Conservation (phyloP, 2,888 invertebrate species). For the Drosophila atripex region DNA sequence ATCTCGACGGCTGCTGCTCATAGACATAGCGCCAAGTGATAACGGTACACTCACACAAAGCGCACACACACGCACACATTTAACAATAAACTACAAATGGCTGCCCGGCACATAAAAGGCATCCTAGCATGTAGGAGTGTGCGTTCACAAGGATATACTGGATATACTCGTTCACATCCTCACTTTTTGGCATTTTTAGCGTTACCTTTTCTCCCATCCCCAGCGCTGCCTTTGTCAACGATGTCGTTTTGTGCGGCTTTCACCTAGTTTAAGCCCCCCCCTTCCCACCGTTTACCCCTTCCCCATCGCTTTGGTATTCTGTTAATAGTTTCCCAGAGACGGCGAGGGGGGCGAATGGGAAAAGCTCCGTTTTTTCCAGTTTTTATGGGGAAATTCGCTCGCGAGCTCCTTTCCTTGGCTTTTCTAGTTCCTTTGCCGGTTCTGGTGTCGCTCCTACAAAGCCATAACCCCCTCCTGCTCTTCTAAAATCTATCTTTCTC, state of each 20-base stretch:
- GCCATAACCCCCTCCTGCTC: neutral
- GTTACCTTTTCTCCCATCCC: slow-evolving; percentile 41
- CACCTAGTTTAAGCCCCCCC: slow-evolving; percentile 56
- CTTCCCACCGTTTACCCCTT: neutral
- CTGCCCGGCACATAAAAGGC: slow-evolving; percentile 60
- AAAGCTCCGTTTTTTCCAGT: slow-evolving; percentile 16
- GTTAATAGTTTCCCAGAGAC: slow-evolving; percentile 33
- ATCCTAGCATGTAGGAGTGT: slow-evolving; percentile 22
- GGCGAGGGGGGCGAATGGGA: neutral
- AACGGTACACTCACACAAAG: slow-evolving; percentile 39
- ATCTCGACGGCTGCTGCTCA: slow-evolving; percentile 41
- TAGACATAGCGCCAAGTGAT: slow-evolving; percentile 45
- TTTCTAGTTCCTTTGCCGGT: slow-evolving; percentile 3
- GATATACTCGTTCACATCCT: slow-evolving; percentile 40
- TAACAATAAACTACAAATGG: slow-evolving; percentile 67
- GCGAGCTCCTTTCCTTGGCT: slow-evolving; percentile 18
- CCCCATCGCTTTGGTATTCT: slow-evolving; percentile 7
- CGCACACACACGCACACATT: slow-evolving; percentile 2
- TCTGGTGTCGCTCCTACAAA: slow-evolving; percentile 1
- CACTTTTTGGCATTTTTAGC: slow-evolving; percentile 58
- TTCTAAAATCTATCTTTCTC: slow-evolving; percentile 19
- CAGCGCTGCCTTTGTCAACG: slow-evolving; percentile 44
- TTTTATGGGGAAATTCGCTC: slow-evolving; percentile 34
- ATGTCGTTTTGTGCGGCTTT: slow-evolving; percentile 57
- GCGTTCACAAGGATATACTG: slow-evolving; percentile 22